These are phyloP conservation scores for Protobothrops flavoviridis DNA, from an alignment of 2,113 vertebrate genomes.

Conservation along the genomic window DNA sequence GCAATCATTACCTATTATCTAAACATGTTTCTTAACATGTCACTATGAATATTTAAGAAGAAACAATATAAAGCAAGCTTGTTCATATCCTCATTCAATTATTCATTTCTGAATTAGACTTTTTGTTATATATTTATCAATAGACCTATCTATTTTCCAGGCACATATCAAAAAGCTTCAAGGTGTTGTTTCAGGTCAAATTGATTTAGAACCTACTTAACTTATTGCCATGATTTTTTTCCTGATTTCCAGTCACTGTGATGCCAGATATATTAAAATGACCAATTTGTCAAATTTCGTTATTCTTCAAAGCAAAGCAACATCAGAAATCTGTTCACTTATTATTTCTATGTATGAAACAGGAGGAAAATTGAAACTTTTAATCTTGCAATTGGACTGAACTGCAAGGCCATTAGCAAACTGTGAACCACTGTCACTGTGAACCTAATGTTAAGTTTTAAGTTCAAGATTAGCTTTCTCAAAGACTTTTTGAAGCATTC, in stretches of 20 bases:
- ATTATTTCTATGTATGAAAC: slow-evolving; percentile 23
- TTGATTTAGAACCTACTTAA: slow-evolving; percentile 29
- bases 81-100: slow-evolving; percentile 25
- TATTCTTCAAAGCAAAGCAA: slow-evolving; percentile 30
- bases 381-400: not conserved
- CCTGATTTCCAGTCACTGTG: not conserved
- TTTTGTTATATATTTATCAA: slow-evolving; percentile 34
- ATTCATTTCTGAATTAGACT: slow-evolving; percentile 33
- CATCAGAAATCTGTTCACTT: not conserved
- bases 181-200: slow-evolving; percentile 45
- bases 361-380: not conserved
- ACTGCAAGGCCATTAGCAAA: not conserved
- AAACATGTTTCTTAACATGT: not conserved
- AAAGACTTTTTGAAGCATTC: slow-evolving; percentile 21
- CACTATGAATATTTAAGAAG: not conserved
- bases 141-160: slow-evolving; percentile 41
- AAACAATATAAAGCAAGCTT: not conserved
- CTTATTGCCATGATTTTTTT: slow-evolving; percentile 41
- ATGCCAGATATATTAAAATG: slow-evolving; percentile 33
- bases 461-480: slow-evolving; percentile 15
- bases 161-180: slow-evolving; percentile 35
- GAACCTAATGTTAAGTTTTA: not conserved
- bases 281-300: slow-evolving; percentile 28
- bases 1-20: not conserved
- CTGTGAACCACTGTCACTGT: not conserved